phyloP scores from a whole-genome alignment of 2,888 invertebrate genomes.

The Crocallis elinguaria region DNA sequence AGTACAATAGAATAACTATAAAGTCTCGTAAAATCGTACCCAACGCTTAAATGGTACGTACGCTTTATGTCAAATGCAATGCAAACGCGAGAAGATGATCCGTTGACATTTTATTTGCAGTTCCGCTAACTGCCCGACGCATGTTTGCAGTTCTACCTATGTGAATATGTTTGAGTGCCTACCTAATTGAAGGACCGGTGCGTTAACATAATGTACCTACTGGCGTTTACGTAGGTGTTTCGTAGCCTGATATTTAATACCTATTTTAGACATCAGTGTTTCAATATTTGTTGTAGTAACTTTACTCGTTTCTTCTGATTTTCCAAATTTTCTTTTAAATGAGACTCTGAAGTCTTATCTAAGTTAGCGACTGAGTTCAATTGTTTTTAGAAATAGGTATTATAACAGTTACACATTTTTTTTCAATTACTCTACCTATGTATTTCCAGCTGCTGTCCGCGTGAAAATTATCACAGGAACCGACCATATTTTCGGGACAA shows the following conservation, averaged over 20 bases:
- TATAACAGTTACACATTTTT: too few species aligned
- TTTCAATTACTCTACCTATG: too few species aligned
- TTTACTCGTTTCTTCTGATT: too few species aligned
- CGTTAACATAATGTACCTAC: slow-evolving; percentile 12
- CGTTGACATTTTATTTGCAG: slow-evolving; percentile 52
- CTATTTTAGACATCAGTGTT: background rate
- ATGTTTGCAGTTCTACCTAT: slow-evolving; percentile 39
- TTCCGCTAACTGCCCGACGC: slow-evolving; percentile 41
- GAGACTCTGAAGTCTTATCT: too few species aligned
- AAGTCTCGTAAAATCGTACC: slow-evolving; percentile 66
- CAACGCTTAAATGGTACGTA: slow-evolving; percentile 63
- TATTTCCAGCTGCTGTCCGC: too few species aligned
- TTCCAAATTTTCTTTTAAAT: too few species aligned
- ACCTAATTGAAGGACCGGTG: slow-evolving; percentile 10
- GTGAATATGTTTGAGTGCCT: slow-evolving; percentile 20
- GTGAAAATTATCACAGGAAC: too few species aligned
- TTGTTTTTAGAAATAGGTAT: too few species aligned
- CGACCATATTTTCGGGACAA: too few species aligned
- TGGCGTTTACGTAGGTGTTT: slow-evolving; percentile 11
- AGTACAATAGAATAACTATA: slow-evolving; percentile 71
- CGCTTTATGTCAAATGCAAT: slow-evolving; percentile 67
- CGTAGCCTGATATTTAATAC: background rate
- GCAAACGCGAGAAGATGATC: slow-evolving; percentile 40
- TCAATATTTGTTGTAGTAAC: background rate
- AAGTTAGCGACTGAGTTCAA: too few species aligned